These are phyloP conservation scores for Apostichopus japonicus DNA, from an alignment of 35 echinoderm and acorn worm genomes.

Conservation along the genomic window DNA sequence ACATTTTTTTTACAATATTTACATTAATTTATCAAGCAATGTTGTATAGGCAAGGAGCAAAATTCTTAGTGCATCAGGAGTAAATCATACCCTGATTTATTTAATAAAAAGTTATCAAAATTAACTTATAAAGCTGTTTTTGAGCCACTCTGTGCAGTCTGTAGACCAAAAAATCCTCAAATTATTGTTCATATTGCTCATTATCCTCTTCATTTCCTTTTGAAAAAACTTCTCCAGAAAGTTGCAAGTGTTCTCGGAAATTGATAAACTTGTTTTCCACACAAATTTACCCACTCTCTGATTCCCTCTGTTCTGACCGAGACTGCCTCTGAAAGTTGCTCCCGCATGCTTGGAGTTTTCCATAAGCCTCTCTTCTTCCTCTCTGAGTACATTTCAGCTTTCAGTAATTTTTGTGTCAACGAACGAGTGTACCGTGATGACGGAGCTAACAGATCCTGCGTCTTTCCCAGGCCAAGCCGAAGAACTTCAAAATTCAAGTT, in stretches of 20 bases:
- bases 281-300: background rate
- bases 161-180: too few relatives aligned
- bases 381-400: conserved; percentile 58
- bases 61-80: too few relatives aligned
- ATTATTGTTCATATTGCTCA: too few relatives aligned
- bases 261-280: background rate
- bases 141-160: too few relatives aligned
- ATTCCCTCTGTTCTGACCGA: background rate
- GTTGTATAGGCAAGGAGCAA: too few relatives aligned
- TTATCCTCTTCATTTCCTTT: background rate
- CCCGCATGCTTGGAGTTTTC: conserved; percentile 10
- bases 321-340: background rate
- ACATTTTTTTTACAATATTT: too few relatives aligned
- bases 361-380: conserved; percentile 44
- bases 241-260: background rate
- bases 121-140: too few relatives aligned
- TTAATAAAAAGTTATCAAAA: too few relatives aligned
- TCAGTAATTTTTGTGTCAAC: conserved; percentile 23
- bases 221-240: conserved; percentile 13
- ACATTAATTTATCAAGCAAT: too few relatives aligned
- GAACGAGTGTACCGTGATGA: conserved; percentile 1
- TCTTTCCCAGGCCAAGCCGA: conserved; percentile 32
- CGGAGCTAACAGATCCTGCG: background rate
- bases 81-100: too few relatives aligned
- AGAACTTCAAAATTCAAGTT: conserved; percentile 16